Conservation (phyloP, 2,888 invertebrate genomes). For the Esperia sulphurella region DNA sequence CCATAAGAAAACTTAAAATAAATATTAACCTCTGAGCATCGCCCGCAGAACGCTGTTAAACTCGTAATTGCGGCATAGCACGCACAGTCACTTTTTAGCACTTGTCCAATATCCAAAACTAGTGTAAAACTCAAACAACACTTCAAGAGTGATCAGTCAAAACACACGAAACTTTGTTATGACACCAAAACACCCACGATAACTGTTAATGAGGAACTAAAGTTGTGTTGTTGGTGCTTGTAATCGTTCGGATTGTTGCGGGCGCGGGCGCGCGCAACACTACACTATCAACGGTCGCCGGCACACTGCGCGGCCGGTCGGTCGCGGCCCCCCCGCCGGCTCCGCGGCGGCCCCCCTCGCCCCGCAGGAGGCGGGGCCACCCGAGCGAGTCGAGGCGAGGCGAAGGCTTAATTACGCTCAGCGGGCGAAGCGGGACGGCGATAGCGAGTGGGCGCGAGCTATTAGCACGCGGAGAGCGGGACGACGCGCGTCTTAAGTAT, state of each 20-base stretch:
- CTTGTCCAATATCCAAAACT: conserved; percentile 72
- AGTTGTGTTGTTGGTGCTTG: conserved; percentile 64
- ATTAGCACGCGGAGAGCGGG: conserved; percentile 83
- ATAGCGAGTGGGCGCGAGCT: conserved; percentile 80
- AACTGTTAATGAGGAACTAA: conserved; percentile 71
- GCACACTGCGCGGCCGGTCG: conserved; percentile 71
- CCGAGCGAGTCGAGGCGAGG: conserved; percentile 72
- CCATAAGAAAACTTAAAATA: conserved; percentile 48
- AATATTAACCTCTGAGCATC: conserved; percentile 76
- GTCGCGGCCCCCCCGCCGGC: conserved; percentile 17
- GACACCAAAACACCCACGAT: conserved; percentile 68
- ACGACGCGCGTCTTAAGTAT: conserved; percentile 79
- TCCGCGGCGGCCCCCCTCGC: conserved; percentile 25
- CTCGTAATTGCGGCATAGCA: conserved; percentile 71
- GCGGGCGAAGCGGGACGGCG: conserved; percentile 73
- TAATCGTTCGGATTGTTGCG: conserved; percentile 55
- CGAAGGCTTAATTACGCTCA: conserved; percentile 76
- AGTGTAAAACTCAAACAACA: conserved; percentile 57
- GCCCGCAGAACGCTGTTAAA: conserved; percentile 75
- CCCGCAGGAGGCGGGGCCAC: conserved; percentile 55
- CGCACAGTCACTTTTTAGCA: conserved; percentile 71
- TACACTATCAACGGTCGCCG: conserved; percentile 72
- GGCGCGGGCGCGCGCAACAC: conserved; percentile 62
- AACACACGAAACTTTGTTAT: conserved; percentile 61
- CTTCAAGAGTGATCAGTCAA: conserved; percentile 58